Evolutionary conservation across 1,140 invertebrate genomes (phyloP).

Genomic region (Popillia japonica): DNA sequence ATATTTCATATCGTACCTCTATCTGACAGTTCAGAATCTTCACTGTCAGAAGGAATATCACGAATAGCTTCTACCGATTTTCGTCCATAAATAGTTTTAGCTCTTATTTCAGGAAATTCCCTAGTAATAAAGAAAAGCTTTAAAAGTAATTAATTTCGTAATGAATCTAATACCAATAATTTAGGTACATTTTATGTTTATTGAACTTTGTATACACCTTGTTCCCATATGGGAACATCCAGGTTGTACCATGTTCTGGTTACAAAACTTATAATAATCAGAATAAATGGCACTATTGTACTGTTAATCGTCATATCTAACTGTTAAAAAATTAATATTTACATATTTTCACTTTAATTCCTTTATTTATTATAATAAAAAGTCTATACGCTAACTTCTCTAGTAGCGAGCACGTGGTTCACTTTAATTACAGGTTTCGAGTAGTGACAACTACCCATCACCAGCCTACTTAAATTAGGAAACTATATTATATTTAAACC

Average conservation of each 20-base stretch:
- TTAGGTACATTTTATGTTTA: too few relatives aligned
- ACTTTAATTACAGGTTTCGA: neutral
- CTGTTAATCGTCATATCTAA: too few relatives aligned
- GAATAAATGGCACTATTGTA: neutral
- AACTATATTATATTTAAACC: neutral
- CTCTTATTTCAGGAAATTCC: too few relatives aligned
- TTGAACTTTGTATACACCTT: too few relatives aligned
- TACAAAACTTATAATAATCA: neutral
- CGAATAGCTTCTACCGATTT: neutral
- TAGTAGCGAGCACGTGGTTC: neutral
- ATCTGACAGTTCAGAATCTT: slow-evolving; percentile 35
- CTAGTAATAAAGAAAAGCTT: too few relatives aligned
- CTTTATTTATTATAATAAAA: too few relatives aligned
- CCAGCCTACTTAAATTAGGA: neutral
- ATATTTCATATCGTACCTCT: neutral
- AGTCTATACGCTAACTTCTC: too few relatives aligned
- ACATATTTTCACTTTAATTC: too few relatives aligned
- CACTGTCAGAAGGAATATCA: slow-evolving; percentile 30
- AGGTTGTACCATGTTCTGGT: neutral
- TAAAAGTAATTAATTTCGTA: too few relatives aligned
- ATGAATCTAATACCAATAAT: too few relatives aligned
- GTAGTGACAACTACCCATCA: neutral
- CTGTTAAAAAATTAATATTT: too few relatives aligned
- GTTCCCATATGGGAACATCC: neutral
- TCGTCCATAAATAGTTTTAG: too few relatives aligned